Evolutionary conservation across 2,888 invertebrate genomes (phyloP).

Genomic region (Nasonovia ribisnigri): DNA sequence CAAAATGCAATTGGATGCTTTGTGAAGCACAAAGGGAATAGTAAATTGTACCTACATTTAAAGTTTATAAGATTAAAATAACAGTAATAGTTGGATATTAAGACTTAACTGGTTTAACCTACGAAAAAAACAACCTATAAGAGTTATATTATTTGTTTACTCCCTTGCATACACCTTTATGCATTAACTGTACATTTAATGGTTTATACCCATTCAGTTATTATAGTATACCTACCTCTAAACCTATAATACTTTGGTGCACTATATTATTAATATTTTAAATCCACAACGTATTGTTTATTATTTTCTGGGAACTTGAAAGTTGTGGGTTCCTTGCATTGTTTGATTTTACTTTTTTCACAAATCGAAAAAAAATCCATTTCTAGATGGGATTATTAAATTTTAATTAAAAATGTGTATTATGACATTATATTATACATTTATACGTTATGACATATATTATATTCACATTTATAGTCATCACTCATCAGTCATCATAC

Average conservation of each 20-base stretch:
- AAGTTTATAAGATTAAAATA: background rate
- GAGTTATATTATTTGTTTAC: background rate
- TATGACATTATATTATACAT: too few relatives aligned
- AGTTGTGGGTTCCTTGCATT: background rate
- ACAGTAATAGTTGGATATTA: background rate
- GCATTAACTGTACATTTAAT: background rate
- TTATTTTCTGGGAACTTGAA: background rate
- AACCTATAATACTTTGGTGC: background rate
- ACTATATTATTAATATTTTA: background rate
- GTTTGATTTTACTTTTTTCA: background rate
- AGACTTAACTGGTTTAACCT: background rate
- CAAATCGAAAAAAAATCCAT: background rate
- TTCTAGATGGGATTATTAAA: background rate
- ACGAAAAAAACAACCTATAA: background rate
- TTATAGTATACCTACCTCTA: background rate
- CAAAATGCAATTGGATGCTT: background rate
- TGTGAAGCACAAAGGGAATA: background rate
- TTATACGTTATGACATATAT: background rate
- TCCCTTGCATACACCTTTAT: background rate
- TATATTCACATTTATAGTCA: background rate
- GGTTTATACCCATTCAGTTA: background rate
- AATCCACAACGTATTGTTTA: background rate
- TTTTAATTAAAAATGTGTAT: too few relatives aligned
- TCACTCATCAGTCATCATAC: too few relatives aligned
- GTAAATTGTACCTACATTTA: background rate